These are phyloP conservation scores for Champsocephalus gunnari DNA, from an alignment of 2,797 vertebrate species.

Conservation along the genomic window DNA sequence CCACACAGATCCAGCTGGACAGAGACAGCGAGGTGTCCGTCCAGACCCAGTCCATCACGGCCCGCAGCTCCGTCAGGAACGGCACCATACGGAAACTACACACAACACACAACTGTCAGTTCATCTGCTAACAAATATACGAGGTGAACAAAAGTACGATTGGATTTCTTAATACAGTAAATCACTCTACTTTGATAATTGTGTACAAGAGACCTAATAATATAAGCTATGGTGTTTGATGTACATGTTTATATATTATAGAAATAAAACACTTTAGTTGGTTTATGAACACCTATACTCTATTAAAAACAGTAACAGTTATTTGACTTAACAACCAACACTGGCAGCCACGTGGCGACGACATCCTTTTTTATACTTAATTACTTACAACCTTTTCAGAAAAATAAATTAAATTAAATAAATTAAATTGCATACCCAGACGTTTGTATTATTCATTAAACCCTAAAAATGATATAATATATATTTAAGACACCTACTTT, in stretches of 20 bases:
- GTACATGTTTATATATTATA: background rate
- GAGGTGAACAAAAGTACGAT: background rate
- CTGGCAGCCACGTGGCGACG: no score
- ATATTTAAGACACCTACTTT: background rate
- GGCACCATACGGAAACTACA: conserved; percentile 96
- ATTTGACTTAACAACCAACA: no score
- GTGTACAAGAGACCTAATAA: background rate
- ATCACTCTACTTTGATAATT: background rate
- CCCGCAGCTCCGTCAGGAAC: conserved; percentile 96
- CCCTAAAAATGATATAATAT: background rate
- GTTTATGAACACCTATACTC: background rate
- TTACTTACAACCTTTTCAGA: no score
- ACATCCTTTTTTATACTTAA: no score
- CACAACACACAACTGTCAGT: background rate
- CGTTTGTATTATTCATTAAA: background rate
- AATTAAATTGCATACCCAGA: no score
- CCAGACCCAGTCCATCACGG: conserved; percentile 99
- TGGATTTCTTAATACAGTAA: background rate
- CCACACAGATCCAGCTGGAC: conserved; percentile 99
- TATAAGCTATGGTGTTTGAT: background rate
- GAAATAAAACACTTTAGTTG: background rate
- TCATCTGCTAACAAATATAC: background rate
- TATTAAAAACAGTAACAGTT: no score
- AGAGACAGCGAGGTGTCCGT: conserved; percentile 98
- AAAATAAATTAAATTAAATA: no score